Conservation (phyloP, 2,888 invertebrate genomes). For the Meiosimyza decipiens region DNA sequence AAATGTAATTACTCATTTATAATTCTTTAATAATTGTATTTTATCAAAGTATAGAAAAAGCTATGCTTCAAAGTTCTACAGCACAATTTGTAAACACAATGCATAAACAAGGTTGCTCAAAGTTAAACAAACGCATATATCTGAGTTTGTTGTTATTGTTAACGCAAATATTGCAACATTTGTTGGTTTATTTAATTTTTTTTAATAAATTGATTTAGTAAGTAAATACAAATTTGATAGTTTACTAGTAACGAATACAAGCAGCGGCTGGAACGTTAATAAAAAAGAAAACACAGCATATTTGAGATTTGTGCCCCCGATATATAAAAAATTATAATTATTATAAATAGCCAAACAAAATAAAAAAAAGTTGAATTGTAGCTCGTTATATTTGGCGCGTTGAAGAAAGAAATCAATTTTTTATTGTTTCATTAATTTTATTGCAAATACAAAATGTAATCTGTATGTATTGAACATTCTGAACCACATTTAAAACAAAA, state of each 20-base stretch:
- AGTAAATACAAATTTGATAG: not conserved
- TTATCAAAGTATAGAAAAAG: not conserved
- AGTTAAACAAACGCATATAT: slow-evolving; percentile 18
- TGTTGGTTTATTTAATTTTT: slow-evolving; percentile 3
- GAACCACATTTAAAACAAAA: not conserved
- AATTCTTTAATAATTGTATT: slow-evolving; percentile 10
- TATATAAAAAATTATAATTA: not conserved
- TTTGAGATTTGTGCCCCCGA: not conserved
- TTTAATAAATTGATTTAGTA: not conserved
- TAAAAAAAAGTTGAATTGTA: not conserved
- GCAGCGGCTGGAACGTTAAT: slow-evolving; percentile 17
- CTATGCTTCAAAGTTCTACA: slow-evolving; percentile 7
- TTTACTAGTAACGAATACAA: not conserved
- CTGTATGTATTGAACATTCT: slow-evolving; percentile 5
- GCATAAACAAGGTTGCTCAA: slow-evolving; percentile 3
- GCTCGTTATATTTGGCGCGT: not conserved
- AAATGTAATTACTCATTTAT: slow-evolving; percentile 11
- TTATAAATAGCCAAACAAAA: slow-evolving; percentile 9
- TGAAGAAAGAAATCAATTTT: no score
- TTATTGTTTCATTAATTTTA: not conserved
- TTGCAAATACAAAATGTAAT: slow-evolving; percentile 5
- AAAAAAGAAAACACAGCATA: not conserved
- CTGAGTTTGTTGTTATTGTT: slow-evolving; percentile 11
- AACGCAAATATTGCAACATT: slow-evolving; percentile 1
- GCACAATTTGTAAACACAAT: slow-evolving; percentile 24